phyloP scores from a whole-genome alignment of 1,140 invertebrate genomes.

The Gryllus bimaculatus region DNA sequence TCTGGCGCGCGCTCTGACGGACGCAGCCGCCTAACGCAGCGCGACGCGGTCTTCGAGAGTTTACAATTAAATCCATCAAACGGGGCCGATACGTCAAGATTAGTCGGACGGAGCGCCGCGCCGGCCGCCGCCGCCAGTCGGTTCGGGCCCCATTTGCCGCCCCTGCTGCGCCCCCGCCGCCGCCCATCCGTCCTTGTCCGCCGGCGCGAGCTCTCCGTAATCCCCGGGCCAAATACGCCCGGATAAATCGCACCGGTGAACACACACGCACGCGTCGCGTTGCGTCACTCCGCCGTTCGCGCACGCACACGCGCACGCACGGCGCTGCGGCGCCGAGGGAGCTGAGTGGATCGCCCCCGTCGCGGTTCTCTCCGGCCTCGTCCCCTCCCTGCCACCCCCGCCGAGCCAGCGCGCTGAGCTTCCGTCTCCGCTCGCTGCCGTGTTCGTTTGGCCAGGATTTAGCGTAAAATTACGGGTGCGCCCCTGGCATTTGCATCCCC shows the following conservation, averaged over 20 bases:
- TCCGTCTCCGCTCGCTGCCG: too few relatives aligned
- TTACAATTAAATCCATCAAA: constrained; percentile 1
- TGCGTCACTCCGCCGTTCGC: not conserved
- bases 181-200: not conserved
- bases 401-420: too few relatives aligned
- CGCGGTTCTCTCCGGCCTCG: not conserved
- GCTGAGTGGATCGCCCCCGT: not conserved
- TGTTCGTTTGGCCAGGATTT: constrained; percentile 3
- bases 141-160: not conserved
- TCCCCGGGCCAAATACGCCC: not conserved
- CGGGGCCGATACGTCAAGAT: not conserved
- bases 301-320: not conserved
- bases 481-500: not conserved
- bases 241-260: not conserved
- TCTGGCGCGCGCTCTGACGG: too few relatives aligned
- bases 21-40: not conserved
- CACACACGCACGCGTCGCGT: not conserved
- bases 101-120: not conserved
- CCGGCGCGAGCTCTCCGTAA: not conserved
- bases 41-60: not conserved
- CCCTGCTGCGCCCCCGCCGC: too few relatives aligned
- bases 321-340: not conserved
- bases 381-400: too few relatives aligned
- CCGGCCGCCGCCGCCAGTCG: not conserved
- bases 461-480: not conserved